phyloP scores from a whole-genome alignment of 2,888 invertebrate species.

The Coenonympha glycerion region DNA sequence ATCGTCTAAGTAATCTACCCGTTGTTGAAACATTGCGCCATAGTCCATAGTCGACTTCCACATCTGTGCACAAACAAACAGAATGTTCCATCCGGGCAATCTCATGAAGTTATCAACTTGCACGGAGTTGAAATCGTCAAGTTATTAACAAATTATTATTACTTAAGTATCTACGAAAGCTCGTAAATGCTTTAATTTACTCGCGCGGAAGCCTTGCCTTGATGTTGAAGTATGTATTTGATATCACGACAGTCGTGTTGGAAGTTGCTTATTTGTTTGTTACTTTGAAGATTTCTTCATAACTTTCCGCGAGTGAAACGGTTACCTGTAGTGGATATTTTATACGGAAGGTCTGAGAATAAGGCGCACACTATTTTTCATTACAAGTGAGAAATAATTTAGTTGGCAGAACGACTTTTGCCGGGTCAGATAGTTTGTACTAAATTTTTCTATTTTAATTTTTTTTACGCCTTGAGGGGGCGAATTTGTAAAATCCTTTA shows the following conservation, averaged over 20 bases:
- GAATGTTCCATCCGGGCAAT: constrained; percentile 14
- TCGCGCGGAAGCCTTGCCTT: no score
- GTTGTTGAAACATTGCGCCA: neutral
- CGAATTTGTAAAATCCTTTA: no score
- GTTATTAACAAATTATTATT: constrained; percentile 21
- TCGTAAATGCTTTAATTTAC: constrained; percentile 1
- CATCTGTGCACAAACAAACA: constrained; percentile 18
- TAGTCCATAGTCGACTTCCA: neutral
- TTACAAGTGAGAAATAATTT: no score
- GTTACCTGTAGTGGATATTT: no score
- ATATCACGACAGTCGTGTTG: neutral
- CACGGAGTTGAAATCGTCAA: constrained; percentile 9
- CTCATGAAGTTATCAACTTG: constrained; percentile 11
- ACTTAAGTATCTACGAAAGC: neutral
- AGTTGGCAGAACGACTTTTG: no score
- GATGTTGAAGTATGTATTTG: neutral
- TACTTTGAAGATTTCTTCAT: neutral
- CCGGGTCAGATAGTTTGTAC: no score
- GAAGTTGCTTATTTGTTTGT: neutral
- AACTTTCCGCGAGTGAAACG: no score
- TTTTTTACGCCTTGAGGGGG: no score
- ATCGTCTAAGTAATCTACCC: neutral
- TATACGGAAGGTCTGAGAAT: no score
- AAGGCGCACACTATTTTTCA: no score
- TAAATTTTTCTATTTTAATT: no score